phyloP scores from a whole-genome alignment of 2,797 vertebrate genomes.

The Muscicapa comitata region DNA sequence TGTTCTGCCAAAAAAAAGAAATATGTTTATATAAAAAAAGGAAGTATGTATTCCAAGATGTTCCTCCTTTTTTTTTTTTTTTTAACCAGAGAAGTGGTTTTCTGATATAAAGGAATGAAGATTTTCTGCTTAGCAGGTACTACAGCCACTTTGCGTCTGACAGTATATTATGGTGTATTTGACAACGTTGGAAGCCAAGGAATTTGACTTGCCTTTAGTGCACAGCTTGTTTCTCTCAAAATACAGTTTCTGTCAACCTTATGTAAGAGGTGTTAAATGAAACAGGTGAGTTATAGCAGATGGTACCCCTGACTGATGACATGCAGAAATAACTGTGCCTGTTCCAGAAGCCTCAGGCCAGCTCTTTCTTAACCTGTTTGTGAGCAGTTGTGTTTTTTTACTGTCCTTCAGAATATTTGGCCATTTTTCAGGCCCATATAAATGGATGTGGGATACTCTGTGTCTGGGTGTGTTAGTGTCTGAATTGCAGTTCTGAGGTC shows the following conservation, averaged over 20 bases:
- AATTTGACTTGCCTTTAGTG: neutral
- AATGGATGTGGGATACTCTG: neutral
- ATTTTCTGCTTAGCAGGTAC: neutral
- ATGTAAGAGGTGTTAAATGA: neutral
- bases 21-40: neutral
- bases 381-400: neutral
- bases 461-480: neutral
- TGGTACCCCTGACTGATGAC: neutral
- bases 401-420: neutral
- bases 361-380: neutral
- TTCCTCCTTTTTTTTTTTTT: neutral
- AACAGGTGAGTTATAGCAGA: neutral
- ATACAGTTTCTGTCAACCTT: neutral
- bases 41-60: neutral
- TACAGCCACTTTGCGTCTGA: neutral
- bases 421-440: neutral
- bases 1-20: neutral
- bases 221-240: neutral
- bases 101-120: neutral
- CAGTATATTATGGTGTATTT: neutral
- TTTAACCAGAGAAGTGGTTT: neutral
- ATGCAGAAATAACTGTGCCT: neutral
- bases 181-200: rapidly evolving
- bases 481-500: neutral
- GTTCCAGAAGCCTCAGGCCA: neutral